Percentiles rank a stretch among this genome's conserved stretches.
phyloP scores from a whole-genome alignment of 35 echinoderm and acorn worm species.

The Patiria miniata region DNA sequence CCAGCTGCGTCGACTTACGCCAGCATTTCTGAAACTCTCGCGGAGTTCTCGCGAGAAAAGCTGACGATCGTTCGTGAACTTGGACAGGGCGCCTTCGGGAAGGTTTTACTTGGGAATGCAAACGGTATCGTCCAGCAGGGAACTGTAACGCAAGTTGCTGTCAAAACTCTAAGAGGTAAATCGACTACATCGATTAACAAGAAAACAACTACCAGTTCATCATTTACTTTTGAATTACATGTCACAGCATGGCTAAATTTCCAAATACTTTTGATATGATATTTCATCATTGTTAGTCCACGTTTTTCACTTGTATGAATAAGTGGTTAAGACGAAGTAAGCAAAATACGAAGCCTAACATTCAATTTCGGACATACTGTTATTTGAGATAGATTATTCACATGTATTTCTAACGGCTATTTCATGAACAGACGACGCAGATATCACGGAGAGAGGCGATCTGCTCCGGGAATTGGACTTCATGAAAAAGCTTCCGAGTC shows the following conservation, averaged over 20 bases:
- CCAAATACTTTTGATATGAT: too few relatives aligned
- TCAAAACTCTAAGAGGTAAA: conserved; percentile 32
- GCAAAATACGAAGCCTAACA: too few relatives aligned
- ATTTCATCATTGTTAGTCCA: too few relatives aligned
- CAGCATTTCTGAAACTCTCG: not conserved
- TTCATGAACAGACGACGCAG: not conserved
- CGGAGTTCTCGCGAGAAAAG: not conserved
- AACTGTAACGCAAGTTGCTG: not conserved
- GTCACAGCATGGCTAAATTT: too few relatives aligned
- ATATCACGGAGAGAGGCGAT: not conserved
- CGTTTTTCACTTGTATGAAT: too few relatives aligned
- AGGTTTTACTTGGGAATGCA: conserved; percentile 11
- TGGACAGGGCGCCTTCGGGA: conserved; percentile 28
- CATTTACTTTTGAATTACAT: too few relatives aligned
- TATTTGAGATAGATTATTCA: too few relatives aligned
- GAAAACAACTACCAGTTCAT: too few relatives aligned
- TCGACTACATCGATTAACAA: too few relatives aligned
- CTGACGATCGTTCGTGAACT: conserved; percentile 20
- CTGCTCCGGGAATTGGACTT: not conserved
- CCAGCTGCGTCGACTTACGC: not conserved
- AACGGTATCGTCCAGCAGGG: not conserved
- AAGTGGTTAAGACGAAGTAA: too few relatives aligned
- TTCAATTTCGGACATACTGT: too few relatives aligned
- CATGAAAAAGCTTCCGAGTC: conserved; percentile 1
- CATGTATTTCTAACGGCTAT: too few relatives aligned